Conservation (phyloP, 2,113 vertebrate genomes). For the Miniopterus natalensis region DNA sequence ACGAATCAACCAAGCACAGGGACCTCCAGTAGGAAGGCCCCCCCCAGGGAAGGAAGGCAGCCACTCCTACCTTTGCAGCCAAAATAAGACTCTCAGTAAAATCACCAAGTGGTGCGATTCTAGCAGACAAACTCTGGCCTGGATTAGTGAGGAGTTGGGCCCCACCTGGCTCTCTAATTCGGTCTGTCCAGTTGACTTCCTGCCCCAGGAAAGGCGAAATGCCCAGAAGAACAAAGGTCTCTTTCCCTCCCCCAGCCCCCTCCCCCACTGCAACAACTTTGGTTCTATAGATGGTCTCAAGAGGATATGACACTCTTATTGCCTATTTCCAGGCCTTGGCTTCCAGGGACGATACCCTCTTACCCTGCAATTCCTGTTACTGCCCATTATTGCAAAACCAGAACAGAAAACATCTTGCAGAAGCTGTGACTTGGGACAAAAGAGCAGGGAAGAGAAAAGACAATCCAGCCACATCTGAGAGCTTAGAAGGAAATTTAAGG, state of each 20-base stretch:
- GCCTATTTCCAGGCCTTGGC: background rate
- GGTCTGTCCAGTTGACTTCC: background rate
- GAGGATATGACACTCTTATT: background rate
- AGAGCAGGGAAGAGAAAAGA: background rate
- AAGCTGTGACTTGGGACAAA: background rate
- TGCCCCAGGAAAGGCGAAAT: background rate
- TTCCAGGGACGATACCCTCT: background rate
- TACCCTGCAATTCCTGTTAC: background rate
- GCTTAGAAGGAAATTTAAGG: background rate
- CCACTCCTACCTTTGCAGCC: background rate
- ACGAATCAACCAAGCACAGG: background rate
- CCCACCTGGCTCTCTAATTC: background rate
- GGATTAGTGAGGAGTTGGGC: background rate
- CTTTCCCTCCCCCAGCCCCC: too few relatives aligned
- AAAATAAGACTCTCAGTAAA: background rate
- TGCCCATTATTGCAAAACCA: slow-evolving; percentile 10
- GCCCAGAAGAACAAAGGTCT: background rate
- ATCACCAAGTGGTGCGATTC: background rate
- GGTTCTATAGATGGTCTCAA: background rate
- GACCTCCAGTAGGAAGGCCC: background rate
- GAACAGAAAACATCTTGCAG: background rate
- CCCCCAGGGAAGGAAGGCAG: background rate
- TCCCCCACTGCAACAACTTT: background rate
- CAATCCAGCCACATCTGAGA: background rate
- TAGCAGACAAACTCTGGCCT: background rate